phyloP scores from a whole-genome alignment of 35 echinoderm and acorn worm species.

The Ophiothrix spiculata region DNA sequence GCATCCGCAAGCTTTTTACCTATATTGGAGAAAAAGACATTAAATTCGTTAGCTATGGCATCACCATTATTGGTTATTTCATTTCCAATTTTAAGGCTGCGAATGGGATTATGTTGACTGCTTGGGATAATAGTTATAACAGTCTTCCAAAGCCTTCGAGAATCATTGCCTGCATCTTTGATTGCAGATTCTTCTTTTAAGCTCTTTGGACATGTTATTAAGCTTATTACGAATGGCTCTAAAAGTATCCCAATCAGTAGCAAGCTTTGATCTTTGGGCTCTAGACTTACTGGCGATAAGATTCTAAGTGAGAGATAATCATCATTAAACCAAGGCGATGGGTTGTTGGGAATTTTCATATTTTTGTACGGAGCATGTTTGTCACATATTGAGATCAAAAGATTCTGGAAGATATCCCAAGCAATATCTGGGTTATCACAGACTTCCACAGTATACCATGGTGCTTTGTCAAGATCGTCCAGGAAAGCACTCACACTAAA shows the following conservation, averaged over 20 bases:
- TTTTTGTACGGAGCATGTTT: not conserved
- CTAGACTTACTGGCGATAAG: not conserved
- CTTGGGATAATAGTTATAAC: too few species aligned
- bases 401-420: not conserved
- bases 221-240: not conserved
- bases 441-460: not conserved
- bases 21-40: not conserved
- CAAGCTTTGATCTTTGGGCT: not conserved
- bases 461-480: not conserved
- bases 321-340: not conserved
- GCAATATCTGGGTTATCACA: not conserved
- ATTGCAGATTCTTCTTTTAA: too few species aligned
- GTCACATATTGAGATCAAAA: not conserved
- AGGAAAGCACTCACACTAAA: not conserved
- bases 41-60: not conserved
- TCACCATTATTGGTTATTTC: not conserved
- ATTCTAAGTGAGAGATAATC: not conserved
- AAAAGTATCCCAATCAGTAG: not conserved
- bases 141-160: too few species aligned
- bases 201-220: too few species aligned
- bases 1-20: not conserved
- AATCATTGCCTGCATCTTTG: too few species aligned
- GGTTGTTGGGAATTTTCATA: not conserved
- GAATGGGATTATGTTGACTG: not conserved
- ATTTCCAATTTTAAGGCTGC: not conserved